These are phyloP conservation scores for Elachura formosa DNA, from an alignment of 2,113 vertebrate genomes.

Conservation along the genomic window DNA sequence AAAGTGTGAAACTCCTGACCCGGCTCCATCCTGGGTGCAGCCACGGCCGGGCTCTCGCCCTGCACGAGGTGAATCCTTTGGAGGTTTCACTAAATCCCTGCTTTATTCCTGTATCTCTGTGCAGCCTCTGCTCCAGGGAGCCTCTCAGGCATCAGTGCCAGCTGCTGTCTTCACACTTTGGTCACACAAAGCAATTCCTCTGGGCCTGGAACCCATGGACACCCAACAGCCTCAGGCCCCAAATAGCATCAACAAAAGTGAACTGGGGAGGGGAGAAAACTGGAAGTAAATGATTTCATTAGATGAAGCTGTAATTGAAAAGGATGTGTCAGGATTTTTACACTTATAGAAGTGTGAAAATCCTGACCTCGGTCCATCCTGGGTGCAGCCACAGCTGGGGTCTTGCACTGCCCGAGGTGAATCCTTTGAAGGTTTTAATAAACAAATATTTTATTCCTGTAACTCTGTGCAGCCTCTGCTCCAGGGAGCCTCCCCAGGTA, in stretches of 20 bases:
- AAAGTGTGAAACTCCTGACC: background rate
- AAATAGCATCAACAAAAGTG: no score
- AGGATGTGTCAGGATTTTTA: no score
- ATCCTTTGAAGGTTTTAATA: background rate
- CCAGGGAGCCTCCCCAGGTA: background rate
- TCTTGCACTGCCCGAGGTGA: background rate
- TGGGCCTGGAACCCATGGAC: no score
- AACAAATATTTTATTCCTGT: background rate
- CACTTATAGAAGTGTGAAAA: background rate
- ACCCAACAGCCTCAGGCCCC: no score
- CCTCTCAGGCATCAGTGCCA: background rate
- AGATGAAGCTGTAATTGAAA: no score
- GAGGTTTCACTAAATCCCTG: background rate
- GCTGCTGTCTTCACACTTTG: no score
- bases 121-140: background rate
- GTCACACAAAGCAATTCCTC: no score
- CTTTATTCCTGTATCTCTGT: background rate
- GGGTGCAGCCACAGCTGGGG: rapidly evolving
- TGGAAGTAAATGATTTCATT: no score
- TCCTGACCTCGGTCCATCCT: rapidly evolving
- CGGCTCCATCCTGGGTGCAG: rapidly evolving
- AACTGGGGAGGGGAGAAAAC: no score
- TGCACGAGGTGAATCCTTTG: background rate
- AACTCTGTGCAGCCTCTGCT: background rate
- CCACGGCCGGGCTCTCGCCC: rapidly evolving